These are phyloP conservation scores for Agraylea sexmaculata DNA, from an alignment of 1,140 invertebrate genomes.

Conservation along the genomic window DNA sequence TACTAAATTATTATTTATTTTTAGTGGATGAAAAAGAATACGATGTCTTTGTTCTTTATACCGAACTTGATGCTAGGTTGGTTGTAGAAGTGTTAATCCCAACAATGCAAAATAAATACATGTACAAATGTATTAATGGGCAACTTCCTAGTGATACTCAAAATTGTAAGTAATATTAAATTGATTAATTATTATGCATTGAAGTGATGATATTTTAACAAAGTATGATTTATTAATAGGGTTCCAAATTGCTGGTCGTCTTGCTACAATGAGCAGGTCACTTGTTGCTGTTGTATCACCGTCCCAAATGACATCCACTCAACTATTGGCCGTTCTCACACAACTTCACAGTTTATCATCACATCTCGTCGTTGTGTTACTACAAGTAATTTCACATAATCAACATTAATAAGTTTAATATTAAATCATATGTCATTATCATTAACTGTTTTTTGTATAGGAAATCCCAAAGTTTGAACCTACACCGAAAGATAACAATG, in stretches of 20 bases:
- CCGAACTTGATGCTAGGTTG: constrained; percentile 29
- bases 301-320: constrained; percentile 29
- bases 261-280: constrained; percentile 26
- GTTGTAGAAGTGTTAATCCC: constrained; percentile 33
- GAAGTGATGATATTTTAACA: neutral
- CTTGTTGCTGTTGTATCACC: constrained; percentile 35
- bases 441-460: constrained; percentile 19
- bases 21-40: constrained; percentile 35
- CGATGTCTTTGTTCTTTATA: constrained; percentile 36
- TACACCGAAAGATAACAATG: constrained; percentile 29
- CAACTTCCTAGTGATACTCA: constrained; percentile 28
- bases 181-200: neutral
- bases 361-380: constrained; percentile 31
- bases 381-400: constrained; percentile 26
- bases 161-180: constrained; percentile 27
- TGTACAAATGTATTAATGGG: constrained; percentile 30
- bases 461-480: constrained; percentile 35
- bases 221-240: constrained; percentile 22
- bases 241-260: constrained; percentile 25
- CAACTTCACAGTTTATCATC: constrained; percentile 31
- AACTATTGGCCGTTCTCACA: constrained; percentile 30
- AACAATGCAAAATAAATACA: constrained; percentile 35
- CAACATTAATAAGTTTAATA: neutral
- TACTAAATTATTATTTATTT: constrained; percentile 7
- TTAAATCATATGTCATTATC: neutral